phyloP scores from a whole-genome alignment of 2,888 invertebrate genomes.

The Cerastis rubricosa region DNA sequence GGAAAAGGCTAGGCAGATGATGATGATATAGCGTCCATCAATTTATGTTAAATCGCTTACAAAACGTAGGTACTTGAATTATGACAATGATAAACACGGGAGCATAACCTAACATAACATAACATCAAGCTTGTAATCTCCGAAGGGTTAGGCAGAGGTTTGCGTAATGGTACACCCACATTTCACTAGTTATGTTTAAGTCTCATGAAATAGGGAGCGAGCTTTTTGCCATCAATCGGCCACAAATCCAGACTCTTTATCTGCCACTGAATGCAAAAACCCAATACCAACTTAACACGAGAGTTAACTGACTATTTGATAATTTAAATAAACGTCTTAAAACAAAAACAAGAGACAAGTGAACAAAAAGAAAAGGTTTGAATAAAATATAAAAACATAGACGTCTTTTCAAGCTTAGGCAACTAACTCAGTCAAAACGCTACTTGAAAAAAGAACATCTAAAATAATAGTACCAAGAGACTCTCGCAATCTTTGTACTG shows the following conservation, averaged over 20 bases:
- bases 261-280: no score
- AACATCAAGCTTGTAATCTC: no score
- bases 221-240: no score
- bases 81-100: neutral
- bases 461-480: conserved; percentile 18
- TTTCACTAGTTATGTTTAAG: no score
- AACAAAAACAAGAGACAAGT: neutral
- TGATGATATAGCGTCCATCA: no score
- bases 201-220: no score
- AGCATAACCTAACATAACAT: no score
- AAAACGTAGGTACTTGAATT: neutral
- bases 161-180: no score
- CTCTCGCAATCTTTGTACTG: conserved; percentile 1
- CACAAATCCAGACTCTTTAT: no score
- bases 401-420: neutral
- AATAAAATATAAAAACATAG: conserved; percentile 1
- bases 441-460: conserved; percentile 21
- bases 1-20: no score
- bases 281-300: no score
- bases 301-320: neutral
- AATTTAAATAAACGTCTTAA: neutral
- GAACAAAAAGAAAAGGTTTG: neutral
- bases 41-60: neutral
- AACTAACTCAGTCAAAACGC: neutral
- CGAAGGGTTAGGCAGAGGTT: no score